Evolutionary conservation across 92 coral and sea anemone genomes (phyloP), one percentile per base, ranked within the genome.

Genomic region (Actinostola sp.): DNA sequence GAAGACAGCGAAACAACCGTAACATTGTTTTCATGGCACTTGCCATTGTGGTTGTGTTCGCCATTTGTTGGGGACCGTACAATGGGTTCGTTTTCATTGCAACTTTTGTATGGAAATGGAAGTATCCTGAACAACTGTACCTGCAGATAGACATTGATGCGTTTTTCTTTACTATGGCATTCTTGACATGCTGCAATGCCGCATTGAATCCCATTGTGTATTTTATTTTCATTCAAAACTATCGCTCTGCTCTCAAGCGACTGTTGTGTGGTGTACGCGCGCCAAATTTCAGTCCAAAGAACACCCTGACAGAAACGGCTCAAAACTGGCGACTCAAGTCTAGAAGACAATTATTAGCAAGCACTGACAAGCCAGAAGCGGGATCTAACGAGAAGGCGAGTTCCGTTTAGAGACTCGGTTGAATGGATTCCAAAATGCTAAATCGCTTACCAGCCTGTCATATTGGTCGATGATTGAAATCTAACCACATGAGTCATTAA

Each of bases 41-140:
- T 4, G 81, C 73, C 21, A 75, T 75, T 23, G 81, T 75, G 0
- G 14, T 64, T 16, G 72, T 39, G 4, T 75, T 75, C 39, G 81
- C 73, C 2, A 23, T 64, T 2, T 75, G 81, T 56, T 75, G 81
- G 81, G 81, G 81, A 7, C 81, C 81, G 38, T 75, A 75, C 28
- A 75, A 75, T 21, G 72, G 72, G 6, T 75, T 75, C 23, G 7
- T 75, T 1, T 75, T 75, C 56, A 36, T 75, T 27, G 51, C 56
- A 0, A 75, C 72, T 0, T 49, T 75, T 1, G 66, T 75, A 9
- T 75, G 81, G 81, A 16, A 45, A 19, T 75, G 72, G 81, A 51
- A 68, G 27, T 0, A 50, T 8, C 74, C 74, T 20, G 17, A 26
- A 8, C 12, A 66, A 16, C 7, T 75, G 1, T 34, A 66, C 17